Evolutionary conservation across 2,113 vertebrate species (phyloP).

Genomic region (Axis porcinus): DNA sequence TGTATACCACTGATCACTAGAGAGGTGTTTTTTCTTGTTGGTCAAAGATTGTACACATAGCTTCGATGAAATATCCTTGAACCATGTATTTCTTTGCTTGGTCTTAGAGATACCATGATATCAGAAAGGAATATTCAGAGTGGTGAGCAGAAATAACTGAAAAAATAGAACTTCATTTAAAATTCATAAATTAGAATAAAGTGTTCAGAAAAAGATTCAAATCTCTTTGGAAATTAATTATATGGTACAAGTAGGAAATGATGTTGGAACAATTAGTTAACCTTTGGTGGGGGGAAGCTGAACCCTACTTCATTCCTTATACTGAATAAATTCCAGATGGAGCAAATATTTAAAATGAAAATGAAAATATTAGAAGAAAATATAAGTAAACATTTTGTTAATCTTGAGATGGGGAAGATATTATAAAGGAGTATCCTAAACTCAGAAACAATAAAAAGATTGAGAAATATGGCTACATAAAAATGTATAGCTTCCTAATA

Average conservation of each 20-base stretch:
- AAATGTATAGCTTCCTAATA: not conserved
- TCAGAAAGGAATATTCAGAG: not conserved
- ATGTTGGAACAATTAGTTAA: not conserved
- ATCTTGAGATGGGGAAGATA: not conserved
- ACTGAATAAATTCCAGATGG: not conserved
- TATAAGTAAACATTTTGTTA: not conserved
- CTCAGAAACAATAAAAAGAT: not conserved
- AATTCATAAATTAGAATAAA: not conserved
- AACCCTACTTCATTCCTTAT: not conserved
- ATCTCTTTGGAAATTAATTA: constrained; percentile 8
- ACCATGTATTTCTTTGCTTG: not conserved
- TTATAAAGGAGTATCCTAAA: not conserved
- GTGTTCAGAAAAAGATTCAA: not conserved
- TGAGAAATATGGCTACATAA: not conserved
- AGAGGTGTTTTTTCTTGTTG: not conserved
- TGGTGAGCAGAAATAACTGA: not conserved
- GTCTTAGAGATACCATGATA: not conserved
- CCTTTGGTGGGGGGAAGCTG: not conserved
- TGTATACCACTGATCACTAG: not conserved
- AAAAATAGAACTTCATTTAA: not conserved
- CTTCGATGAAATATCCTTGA: not conserved
- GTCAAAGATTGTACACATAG: not conserved
- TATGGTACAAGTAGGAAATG: not conserved
- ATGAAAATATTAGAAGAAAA: not conserved
- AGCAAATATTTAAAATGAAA: not conserved